phyloP scores from a whole-genome alignment of 2,888 invertebrate species.

The Leptinotarsa juncta region DNA sequence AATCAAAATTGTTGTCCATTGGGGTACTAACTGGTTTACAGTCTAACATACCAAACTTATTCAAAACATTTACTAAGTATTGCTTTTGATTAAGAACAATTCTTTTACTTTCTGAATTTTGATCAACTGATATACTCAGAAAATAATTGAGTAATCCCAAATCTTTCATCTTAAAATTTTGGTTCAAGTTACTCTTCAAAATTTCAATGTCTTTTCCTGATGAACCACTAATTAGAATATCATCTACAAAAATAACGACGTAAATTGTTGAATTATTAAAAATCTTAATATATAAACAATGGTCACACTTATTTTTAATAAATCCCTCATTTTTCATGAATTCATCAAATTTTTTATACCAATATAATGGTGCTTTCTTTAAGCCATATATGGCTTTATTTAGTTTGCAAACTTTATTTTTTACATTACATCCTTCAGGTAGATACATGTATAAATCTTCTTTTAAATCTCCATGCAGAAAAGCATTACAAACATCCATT shows the following conservation, averaged over 20 bases:
- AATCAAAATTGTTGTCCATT: too few species aligned
- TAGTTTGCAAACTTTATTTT: slow-evolving; percentile 38
- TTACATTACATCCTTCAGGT: slow-evolving; percentile 34
- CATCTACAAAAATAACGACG: slow-evolving; percentile 40
- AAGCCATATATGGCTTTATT: background rate
- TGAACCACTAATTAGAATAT: slow-evolving; percentile 42
- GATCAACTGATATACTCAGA: too few species aligned
- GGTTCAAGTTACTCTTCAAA: too few species aligned
- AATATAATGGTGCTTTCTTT: slow-evolving; percentile 39
- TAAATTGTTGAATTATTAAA: background rate
- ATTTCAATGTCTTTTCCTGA: slow-evolving; percentile 19
- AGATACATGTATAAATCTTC: slow-evolving; percentile 42
- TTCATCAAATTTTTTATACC: slow-evolving; percentile 40
- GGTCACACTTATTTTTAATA: slow-evolving; percentile 35
- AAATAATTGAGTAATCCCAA: too few species aligned
- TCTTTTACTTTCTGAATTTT: too few species aligned
- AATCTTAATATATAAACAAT: slow-evolving; percentile 37
- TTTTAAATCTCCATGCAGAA: slow-evolving; percentile 43
- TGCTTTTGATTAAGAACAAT: too few species aligned
- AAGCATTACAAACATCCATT: slow-evolving; percentile 47
- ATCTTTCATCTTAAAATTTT: too few species aligned
- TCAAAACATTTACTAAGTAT: too few species aligned
- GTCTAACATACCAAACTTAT: too few species aligned
- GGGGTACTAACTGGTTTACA: too few species aligned
- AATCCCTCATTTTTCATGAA: slow-evolving; percentile 34